Evolutionary conservation across 2,113 vertebrate genomes (phyloP), one percentile per base, ranked within the genome.

Genomic region (Corydoras sp.): DNA sequence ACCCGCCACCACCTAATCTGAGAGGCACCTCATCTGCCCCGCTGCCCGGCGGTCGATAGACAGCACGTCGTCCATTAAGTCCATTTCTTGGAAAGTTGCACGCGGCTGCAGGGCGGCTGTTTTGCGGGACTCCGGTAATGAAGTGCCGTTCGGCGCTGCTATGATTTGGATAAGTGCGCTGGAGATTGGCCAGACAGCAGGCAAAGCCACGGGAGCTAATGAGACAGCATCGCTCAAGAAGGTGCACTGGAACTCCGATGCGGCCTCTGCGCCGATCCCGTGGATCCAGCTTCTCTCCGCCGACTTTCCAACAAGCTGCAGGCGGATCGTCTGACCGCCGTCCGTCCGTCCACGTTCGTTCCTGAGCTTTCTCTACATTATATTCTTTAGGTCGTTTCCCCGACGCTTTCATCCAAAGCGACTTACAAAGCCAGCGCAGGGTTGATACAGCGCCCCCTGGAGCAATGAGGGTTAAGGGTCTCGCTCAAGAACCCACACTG

Each of bases 221-320:
- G 85, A 88, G 85, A 76, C 77, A 71, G 81, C 74, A 68, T 84
- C 81, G 79, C 79, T 12, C 48, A 81, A 77, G 82, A 86, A 80
- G 75, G 61, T 75, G 65, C 63, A 60, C 65, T 13, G 69, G 66
- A 29, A 60, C 71, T 71, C 61, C 65, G 35, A 43, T 43, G 67
- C 56, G 66, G 68, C 80, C 71, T 61, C 75, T 64, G 77, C 49
- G 77, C 51, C 10, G 18, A 77, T 85, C 62, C 54, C 58, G 15
- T 48, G 14, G 50, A 74, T 50, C 49, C 5, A 49, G 54, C 50
- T 24, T 58, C 67, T 74, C 30, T 13, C 50, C 24, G 43, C 51
- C 58, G 53, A 13, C 56, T 18, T 4, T 4, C 68, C 30, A 24
- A 31, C 66, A 56, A 55, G 62, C 62, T 66, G 74, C 24, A 43